Conservation (phyloP, 2,113 vertebrate species). For the Brienomyrus brachyistius region DNA sequence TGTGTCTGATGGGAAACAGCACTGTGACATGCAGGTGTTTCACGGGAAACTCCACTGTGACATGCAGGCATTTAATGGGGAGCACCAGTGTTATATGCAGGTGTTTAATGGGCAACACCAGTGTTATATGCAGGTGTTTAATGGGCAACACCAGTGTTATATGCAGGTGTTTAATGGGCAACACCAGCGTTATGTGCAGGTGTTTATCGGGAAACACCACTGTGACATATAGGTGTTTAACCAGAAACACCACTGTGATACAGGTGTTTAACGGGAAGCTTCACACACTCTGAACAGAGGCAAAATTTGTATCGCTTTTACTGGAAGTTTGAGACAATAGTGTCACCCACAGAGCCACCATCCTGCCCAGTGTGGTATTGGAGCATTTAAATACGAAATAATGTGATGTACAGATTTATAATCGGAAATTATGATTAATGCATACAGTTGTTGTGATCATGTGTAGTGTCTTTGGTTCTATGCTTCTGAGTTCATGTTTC, state of each 20-base stretch:
- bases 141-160: not conserved
- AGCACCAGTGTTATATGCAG: not conserved
- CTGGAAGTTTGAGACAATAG: not conserved
- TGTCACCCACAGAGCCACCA: not conserved
- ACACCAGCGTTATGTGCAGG: not conserved
- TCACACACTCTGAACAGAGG: not conserved
- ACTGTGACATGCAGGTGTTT: not conserved
- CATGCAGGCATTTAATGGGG: not conserved
- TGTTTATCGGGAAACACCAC: not conserved
- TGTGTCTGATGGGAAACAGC: not conserved
- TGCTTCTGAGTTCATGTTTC: not conserved
- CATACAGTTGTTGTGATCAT: not conserved
- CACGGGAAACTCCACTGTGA: not conserved
- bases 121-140: not conserved
- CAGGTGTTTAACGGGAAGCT: not conserved
- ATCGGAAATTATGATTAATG: not conserved
- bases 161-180: not conserved
- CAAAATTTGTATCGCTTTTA: not conserved
- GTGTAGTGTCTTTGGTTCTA: not conserved
- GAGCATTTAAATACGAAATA: not conserved
- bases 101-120: no score
- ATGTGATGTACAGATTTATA: not conserved
- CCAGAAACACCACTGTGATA: not conserved
- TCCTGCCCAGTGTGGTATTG: not conserved
- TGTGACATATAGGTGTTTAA: not conserved